Evolutionary conservation across 2,797 vertebrate species (phyloP).

Genomic region (Lateolabrax maculatus): DNA sequence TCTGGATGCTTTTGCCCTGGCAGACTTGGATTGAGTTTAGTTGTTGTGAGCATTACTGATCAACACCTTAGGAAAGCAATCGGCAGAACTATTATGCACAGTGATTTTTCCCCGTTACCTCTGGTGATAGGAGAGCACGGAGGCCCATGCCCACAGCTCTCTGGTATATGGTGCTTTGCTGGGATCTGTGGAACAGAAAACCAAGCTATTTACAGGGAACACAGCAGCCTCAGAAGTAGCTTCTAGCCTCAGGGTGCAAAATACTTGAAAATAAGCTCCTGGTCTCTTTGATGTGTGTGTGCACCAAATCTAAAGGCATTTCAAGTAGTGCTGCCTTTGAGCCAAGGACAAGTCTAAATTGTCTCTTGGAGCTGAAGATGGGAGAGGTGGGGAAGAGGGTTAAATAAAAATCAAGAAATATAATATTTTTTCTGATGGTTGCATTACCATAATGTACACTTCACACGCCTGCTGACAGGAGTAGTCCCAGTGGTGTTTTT

Average conservation of each 20-base stretch:
- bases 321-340: constrained; percentile 84
- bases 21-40: constrained; percentile 63
- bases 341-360: constrained; percentile 86
- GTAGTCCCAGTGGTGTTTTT: constrained; percentile 67
- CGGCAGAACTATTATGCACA: constrained; percentile 83
- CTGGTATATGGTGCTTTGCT: constrained; percentile 78
- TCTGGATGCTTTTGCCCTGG: constrained; percentile 56
- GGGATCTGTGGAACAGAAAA: constrained; percentile 81
- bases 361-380: constrained; percentile 77
- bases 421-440: constrained; percentile 69
- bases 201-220: constrained; percentile 85
- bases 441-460: constrained; percentile 73
- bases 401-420: constrained; percentile 79
- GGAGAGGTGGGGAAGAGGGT: constrained; percentile 68
- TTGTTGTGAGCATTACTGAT: constrained; percentile 81
- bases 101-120: constrained; percentile 75
- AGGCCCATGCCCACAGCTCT: constrained; percentile 70
- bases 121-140: constrained; percentile 71
- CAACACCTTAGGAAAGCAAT: constrained; percentile 83
- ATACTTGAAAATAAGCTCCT: constrained; percentile 87
- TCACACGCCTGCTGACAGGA: constrained; percentile 60
- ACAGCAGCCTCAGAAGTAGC: constrained; percentile 82
- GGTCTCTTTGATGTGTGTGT: constrained; percentile 87
- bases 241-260: constrained; percentile 83
- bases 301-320: constrained; percentile 86